Conservation (phyloP, 2,113 vertebrate genomes). For the Paramisgurnus dabryanus region DNA sequence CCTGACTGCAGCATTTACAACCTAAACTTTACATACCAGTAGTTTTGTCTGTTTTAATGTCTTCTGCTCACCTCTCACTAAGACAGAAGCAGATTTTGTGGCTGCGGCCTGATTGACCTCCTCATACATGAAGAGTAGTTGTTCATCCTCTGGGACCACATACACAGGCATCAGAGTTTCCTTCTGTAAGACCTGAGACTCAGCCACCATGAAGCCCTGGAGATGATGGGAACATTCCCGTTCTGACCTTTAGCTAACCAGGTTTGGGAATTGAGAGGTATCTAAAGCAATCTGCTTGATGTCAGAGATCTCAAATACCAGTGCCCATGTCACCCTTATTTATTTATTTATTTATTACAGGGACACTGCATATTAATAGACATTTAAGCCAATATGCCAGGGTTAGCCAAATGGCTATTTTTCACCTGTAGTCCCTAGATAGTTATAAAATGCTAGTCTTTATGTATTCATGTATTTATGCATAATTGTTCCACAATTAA, state of each 20-base stretch:
- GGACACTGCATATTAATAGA: too few species aligned
- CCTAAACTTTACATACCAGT: background rate
- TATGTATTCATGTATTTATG: too few species aligned
- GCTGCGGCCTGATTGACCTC: constrained; percentile 73
- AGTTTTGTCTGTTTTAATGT: too few species aligned
- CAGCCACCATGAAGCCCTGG: constrained; percentile 75
- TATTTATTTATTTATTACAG: too few species aligned
- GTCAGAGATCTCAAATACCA: background rate
- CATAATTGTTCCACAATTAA: too few species aligned
- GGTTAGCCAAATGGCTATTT: too few species aligned
- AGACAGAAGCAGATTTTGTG: constrained; percentile 66
- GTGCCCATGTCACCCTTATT: background rate
- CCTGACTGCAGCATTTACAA: background rate
- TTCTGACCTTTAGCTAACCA: constrained; percentile 5
- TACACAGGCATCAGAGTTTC: constrained; percentile 75
- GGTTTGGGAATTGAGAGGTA: background rate
- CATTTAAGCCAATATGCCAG: too few species aligned
- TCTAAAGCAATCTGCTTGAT: background rate
- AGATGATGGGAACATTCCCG: background rate
- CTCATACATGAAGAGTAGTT: constrained; percentile 77
- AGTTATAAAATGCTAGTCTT: too few species aligned
- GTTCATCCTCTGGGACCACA: constrained; percentile 72
- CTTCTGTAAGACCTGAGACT: constrained; percentile 65
- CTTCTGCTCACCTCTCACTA: constrained; percentile 68
- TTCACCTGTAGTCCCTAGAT: too few species aligned